Conservation (phyloP, 2,113 vertebrate genomes). For the Engystomops pustulosus region DNA sequence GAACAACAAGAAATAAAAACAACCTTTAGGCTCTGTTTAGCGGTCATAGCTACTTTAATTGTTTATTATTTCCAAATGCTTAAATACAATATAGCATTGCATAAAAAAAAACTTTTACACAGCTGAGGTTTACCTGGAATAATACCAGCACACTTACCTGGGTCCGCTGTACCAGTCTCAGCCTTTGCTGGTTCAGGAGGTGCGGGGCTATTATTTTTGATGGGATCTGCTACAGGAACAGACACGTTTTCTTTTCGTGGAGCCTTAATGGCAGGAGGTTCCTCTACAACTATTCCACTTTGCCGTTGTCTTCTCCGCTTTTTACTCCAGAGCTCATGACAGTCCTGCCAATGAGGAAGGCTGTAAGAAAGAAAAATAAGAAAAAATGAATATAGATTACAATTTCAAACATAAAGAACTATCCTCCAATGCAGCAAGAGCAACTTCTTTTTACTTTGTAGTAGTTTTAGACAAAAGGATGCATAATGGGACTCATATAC, state of each 20-base stretch:
- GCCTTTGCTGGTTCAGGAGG: conserved; percentile 74
- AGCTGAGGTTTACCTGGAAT: no score
- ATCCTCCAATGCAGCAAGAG: no score
- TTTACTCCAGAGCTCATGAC: conserved; percentile 98
- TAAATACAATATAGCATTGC: no score
- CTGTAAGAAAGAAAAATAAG: conserved; percentile 67
- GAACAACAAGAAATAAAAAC: background rate
- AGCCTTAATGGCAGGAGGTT: conserved; percentile 86
- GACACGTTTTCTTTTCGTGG: conserved; percentile 88
- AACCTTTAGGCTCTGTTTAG: background rate
- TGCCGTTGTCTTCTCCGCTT: conserved; percentile 91
- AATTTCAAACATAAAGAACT: background rate
- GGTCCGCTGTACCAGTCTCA: conserved; percentile 64
- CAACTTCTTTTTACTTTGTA: no score
- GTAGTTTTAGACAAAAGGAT: no score
- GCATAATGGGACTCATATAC: no score
- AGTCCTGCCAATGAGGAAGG: conserved; percentile 96
- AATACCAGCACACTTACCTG: background rate
- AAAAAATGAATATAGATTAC: background rate
- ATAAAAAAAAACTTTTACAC: no score
- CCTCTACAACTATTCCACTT: conserved; percentile 84
- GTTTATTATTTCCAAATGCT: no score
- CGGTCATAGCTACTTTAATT: background rate
- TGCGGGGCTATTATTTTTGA: conserved; percentile 86
- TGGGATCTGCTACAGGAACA: conserved; percentile 77